Evolutionary conservation across 2,797 vertebrate genomes (phyloP), one percentile per base, ranked within the genome.

Genomic region (Sebastes minor): DNA sequence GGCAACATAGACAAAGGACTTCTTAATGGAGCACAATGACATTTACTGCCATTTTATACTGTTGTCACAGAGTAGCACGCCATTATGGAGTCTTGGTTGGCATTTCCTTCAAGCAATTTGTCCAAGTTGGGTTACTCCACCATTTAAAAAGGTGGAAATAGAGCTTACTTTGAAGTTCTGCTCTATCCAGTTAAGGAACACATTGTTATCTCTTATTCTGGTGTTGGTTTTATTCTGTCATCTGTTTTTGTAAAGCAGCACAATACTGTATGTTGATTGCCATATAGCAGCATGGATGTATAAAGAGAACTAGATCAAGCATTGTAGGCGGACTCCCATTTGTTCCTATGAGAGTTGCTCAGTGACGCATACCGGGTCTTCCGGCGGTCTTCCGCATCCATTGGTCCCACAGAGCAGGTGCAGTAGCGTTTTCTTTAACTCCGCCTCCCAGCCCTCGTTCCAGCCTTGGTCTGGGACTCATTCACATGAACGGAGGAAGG

Each of bases 11-110:
- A 91, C 88, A 90, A 85, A 87, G 16, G 72, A 86, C 53, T 64
- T 76, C 81, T 87, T 89, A 91, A 86, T 86, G 70, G 76, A 80
- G 83, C 79, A 82, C 82, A 83, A 38, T 90, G 88, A 83, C 88
- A 91, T 90, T 91, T 89, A 80, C 80, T 82, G 68, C 79, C 72
- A 76, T 86, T 80, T 79, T 28, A 57, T 78, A 64, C 64, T 71
- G 28, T 78, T 78, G 33, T 80, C 38, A 56, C 52, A 75, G 57
- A 80, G 66, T 46, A 59, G 30, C 55, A 14, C 62, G 66, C 66
- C 62, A 56, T 86, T 88, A 77, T 69, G 2, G 30, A 73, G 20
- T 63, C 64, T 4, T 18, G 32, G 28, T 61, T 85, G 75, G 76
- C 71, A 80, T 88, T 90, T 86, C 38, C 53, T 25, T 72, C 23